Conservation (phyloP, 2,113 vertebrate species). For the Circaetus cinerascens region DNA sequence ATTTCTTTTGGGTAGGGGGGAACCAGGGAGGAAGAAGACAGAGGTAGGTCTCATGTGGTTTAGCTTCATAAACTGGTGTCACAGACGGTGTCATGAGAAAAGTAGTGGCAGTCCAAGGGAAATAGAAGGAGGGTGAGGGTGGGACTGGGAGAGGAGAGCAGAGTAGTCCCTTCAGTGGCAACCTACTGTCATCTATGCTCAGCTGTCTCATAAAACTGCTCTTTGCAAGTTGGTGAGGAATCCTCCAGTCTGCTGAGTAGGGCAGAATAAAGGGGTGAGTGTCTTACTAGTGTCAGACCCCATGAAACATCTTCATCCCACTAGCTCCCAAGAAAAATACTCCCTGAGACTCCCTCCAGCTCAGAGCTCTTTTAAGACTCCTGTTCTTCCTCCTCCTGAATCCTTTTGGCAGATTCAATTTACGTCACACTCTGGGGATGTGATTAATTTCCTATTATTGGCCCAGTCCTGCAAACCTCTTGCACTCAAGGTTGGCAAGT, state of each 20-base stretch:
- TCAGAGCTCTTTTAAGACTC: neutral
- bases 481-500: neutral
- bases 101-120: fast-evolving
- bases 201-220: neutral
- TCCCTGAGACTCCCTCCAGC: neutral
- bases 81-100: neutral
- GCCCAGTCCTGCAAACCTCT: neutral
- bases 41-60: neutral
- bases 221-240: neutral
- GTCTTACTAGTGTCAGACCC: neutral
- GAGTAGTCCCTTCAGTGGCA: neutral
- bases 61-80: neutral
- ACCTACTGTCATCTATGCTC: neutral
- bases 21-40: neutral
- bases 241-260: neutral
- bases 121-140: neutral
- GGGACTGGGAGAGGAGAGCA: neutral
- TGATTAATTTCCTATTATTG: conserved; percentile 19
- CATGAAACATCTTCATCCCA: neutral
- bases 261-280: neutral
- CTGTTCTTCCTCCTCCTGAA: neutral
- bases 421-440: neutral
- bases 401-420: conserved; percentile 30
- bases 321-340: neutral
- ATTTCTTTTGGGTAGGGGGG: neutral